Base-by-base conservation (phyloP, 1,140 invertebrate species). In the Aphis gossypii region DNA sequence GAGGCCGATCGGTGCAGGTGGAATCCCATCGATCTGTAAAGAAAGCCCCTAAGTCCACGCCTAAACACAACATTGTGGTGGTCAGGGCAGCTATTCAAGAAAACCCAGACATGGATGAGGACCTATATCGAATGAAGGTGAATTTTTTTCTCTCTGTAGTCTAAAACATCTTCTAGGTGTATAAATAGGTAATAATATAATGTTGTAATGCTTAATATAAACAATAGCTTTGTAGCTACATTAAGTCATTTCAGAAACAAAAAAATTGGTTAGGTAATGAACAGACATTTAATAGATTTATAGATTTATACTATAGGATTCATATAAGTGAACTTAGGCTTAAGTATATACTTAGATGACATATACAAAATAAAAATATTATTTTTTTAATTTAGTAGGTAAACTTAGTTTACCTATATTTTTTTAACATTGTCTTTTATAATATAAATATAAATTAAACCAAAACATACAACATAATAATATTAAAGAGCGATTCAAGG, bases 21-120 rank as follows among this genome's bases (percentile, higher is more conserved):
- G 92, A 93, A 44, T 7, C 92, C 0, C 41, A 93, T 3, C n/a
- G 48, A 2, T 82, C 82, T 3, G 35, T 14, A 3, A 93, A 93
- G 30, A 93, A 84, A 20, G 30, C 21, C 46, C 38, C 89, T 2
- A 84, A 91, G 38, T 44, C 82, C 5, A 46, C 48, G 11, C 54
- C 93, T 11, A 91, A 91, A 60, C 93, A 94, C 46, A 94, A 92
- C 83, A 94, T 94, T 41, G 93, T 94, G 4, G 90, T 94, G 18
- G 93, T 94, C 4, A 94, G 90, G 35, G 89, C 93, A 35, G 89
- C 93, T 11, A 82, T 86, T 11, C 92, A 86, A 86, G 82, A 86
- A 41, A 38, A 86, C 41, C 68, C 76, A 4, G 51, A 93, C 21
- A 84, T 93, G 48, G 92, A 93, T 4, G 82, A 93, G 51, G 92